Base-by-base conservation (phyloP, 2,888 invertebrate genomes). In the Drosophila greeni region DNA sequence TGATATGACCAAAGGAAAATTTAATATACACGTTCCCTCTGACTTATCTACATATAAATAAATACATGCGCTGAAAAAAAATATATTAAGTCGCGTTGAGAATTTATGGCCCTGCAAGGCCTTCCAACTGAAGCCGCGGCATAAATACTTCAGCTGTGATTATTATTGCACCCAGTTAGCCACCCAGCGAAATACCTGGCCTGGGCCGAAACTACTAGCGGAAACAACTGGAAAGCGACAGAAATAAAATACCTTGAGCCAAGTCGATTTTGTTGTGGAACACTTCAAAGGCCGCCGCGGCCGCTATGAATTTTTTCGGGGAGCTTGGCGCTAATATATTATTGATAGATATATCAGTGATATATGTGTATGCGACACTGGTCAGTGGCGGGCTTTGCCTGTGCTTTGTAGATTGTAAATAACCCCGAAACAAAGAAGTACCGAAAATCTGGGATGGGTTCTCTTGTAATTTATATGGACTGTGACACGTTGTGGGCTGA, bases 111-210 rank as follows among this genome's bases (percentile, higher is more conserved):
- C 61, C 66, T 58, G 59, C 69, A 62, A 79, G 82, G 69, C 82
- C 84, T 82, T 78, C 73, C 73, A 52, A 36, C 29, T 18, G 31
- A 65, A 52, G 64, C 66, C 51, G 45, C 40, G 67, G 55, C 72
- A 81, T 81, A 81, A 81, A 81, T 85, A 74, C 79, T 71, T 81
- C 85, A 85, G 67, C 66, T 66, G 72, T 73, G 85, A 84, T 84
- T 82, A 84, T 60, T 82, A 61, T 74, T 76, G 49, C 72, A 69
- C 24, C 61, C 57, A 42, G 37, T 29, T 20, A 53, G 31, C 36
- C 42, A 42, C 43, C 45, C 34, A 37, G 26, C 24, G 23, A 43
- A 51, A 34, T 52, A 52, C 43, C 55, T 20, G 43, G 42, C 36
- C 34, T n/a, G 16, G 20, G 34, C 26, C 12, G 14, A 23, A 20